Base-by-base conservation (phyloP, 2,113 vertebrate species). In the Scalopus aquaticus region DNA sequence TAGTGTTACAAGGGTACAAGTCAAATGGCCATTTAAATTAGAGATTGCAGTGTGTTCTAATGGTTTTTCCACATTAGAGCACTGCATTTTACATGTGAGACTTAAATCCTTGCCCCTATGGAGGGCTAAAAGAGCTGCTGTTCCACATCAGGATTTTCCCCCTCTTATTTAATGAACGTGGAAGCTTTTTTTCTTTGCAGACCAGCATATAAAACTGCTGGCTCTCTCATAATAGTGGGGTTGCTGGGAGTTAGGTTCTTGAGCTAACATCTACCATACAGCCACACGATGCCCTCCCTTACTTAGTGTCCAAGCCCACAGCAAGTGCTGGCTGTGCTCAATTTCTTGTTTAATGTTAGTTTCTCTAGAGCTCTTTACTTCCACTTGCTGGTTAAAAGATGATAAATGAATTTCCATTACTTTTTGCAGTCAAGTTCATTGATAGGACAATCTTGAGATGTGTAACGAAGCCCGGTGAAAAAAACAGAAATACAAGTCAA, bases 131-230 rank as follows among this genome's bases (percentile, higher is more conserved):
- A 42, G 22, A 64, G 86, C 37, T 49, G 16, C 78, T 70, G 42
- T 90, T 93, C 90, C 65, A 58, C 9, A 28, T 92, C 24, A 89
- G 37, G 44, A 32, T 79, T 70, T 79, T 65, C 91, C 73, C 16
- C 30, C 28, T 91, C 42, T 72, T 35, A 51, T n/a, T 51, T 78
- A 65, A 37, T 88, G 69, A 46, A 37, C 92, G 62, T 37, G 28
- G 56, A 90, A 82, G 42, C 44, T 56, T 83, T 91, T 89, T 62
- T 80, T 76, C 54, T 77, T 93, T 83, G n/a, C 30, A 92, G 72
- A 60, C 1, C n/a, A 69, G 30, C 56, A 87, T 73, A 24, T 77
- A 60, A 77, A 92, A 88, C 73, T 58, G 2, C 74, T 72, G 44
- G 10, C 54, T 22, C 64, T 94, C 28, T 16, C 28, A 72, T 92